Conservation (phyloP, 1,140 invertebrate genomes). For the Heliconius congener region DNA sequence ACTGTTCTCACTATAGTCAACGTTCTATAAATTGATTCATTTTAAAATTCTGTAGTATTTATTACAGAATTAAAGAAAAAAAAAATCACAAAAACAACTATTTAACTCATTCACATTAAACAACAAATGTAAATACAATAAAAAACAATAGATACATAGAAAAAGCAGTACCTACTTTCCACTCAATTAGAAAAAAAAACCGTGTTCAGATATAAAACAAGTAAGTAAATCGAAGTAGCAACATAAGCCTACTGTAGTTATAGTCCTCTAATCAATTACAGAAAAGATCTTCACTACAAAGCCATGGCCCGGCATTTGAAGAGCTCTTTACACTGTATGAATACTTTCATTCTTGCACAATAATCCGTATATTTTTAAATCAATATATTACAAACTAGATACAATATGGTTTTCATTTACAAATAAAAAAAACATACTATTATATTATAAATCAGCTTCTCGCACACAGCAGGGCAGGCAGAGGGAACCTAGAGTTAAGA, state of each 20-base stretch:
- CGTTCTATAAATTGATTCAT: too few relatives aligned
- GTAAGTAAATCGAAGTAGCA: slow-evolving; percentile 8
- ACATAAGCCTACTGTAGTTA: not conserved
- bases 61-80: too few relatives aligned
- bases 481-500: too few relatives aligned
- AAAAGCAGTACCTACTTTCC: not conserved
- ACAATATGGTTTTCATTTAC: too few relatives aligned
- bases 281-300: not conserved
- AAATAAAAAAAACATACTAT: too few relatives aligned
- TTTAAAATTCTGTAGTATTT: too few relatives aligned
- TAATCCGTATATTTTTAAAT: not conserved
- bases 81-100: too few relatives aligned
- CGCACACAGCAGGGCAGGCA: too few relatives aligned
- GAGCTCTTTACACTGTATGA: not conserved
- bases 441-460: too few relatives aligned
- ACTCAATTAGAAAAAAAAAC: not conserved
- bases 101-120: too few relatives aligned
- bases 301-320: not conserved
- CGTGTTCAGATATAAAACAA: slow-evolving; percentile 17
- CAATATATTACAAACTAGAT: too few relatives aligned
- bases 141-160: not conserved
- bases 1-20: too few relatives aligned
- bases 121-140: not conserved
- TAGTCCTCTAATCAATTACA: slow-evolving; percentile 17
- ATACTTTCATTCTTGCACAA: not conserved